Evolutionary conservation across 2,888 invertebrate genomes (phyloP).

Genomic region (Mesopsocus fuscifrons): DNA sequence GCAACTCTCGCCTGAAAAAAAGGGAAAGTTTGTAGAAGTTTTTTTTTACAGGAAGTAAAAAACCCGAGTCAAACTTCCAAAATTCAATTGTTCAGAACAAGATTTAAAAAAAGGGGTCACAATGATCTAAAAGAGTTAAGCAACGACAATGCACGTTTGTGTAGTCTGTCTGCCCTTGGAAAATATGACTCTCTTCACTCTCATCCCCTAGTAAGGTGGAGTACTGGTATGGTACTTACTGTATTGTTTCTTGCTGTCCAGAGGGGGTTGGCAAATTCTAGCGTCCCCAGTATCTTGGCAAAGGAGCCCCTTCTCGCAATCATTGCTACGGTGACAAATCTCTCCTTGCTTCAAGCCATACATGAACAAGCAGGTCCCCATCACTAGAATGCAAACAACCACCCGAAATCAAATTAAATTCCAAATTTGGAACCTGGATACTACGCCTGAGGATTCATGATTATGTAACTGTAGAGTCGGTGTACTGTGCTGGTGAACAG

Average conservation of each 20-base stretch:
- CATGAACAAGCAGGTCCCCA: conserved; percentile 44
- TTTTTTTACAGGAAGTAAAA: conserved; percentile 14
- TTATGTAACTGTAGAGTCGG: too few relatives aligned
- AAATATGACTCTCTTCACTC: too few relatives aligned
- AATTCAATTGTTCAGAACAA: too few relatives aligned
- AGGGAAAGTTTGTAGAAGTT: too few relatives aligned
- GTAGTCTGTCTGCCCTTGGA: too few relatives aligned
- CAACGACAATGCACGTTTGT: too few relatives aligned
- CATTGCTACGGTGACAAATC: conserved; percentile 61
- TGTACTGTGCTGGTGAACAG: too few relatives aligned
- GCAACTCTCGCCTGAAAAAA: conserved; percentile 50
- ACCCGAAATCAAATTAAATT: conserved; percentile 1
- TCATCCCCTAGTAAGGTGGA: too few relatives aligned
- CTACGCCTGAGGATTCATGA: too few relatives aligned
- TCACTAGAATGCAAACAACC: conserved; percentile 25
- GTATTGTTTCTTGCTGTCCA: conserved; percentile 59
- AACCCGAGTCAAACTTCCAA: conserved; percentile 9
- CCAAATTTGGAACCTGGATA: too few relatives aligned
- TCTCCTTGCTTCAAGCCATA: conserved; percentile 64
- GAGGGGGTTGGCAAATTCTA: conserved; percentile 61
- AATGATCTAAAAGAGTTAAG: too few relatives aligned
- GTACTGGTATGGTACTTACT: conserved; percentile 27
- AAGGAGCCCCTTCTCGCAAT: conserved; percentile 65
- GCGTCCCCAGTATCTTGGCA: conserved; percentile 38
- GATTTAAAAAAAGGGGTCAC: too few relatives aligned